phyloP scores from a whole-genome alignment of 2,888 invertebrate species.

The Hydrotaea diabolus region DNA sequence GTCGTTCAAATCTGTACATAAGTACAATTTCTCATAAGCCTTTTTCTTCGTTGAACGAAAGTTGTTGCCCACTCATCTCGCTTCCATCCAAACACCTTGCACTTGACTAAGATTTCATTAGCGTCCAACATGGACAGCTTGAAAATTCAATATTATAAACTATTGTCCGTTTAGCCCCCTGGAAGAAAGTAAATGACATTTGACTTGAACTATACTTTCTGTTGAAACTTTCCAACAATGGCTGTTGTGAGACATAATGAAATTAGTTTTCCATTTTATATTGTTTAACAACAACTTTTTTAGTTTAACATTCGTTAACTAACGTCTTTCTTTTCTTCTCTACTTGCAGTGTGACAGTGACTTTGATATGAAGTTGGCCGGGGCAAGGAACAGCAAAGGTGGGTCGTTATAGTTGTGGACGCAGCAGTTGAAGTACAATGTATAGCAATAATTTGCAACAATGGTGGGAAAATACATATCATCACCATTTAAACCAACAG shows the following conservation, averaged over 20 bases:
- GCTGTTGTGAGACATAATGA: constrained; percentile 15
- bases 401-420: constrained; percentile 18
- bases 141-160: constrained; percentile 33
- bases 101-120: constrained; percentile 4
- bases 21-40: no score
- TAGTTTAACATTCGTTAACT: neutral
- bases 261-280: constrained; percentile 34
- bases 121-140: constrained; percentile 14
- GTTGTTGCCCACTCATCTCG: neutral
- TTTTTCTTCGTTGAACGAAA: no score
- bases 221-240: constrained; percentile 34
- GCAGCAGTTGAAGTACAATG: constrained; percentile 66
- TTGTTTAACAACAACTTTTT: constrained; percentile 15
- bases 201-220: constrained; percentile 33
- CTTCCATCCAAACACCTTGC: neutral
- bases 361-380: constrained; percentile 39
- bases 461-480: constrained; percentile 78
- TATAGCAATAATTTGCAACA: constrained; percentile 75
- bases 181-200: constrained; percentile 41
- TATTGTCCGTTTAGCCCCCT: constrained; percentile 23
- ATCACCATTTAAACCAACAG: constrained; percentile 71
- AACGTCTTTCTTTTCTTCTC: neutral
- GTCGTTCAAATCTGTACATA: no score
- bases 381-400: neutral
- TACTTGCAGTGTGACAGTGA: constrained; percentile 23